phyloP scores from a whole-genome alignment of 2,888 invertebrate genomes.

The Nephrotoma guestfalica region DNA sequence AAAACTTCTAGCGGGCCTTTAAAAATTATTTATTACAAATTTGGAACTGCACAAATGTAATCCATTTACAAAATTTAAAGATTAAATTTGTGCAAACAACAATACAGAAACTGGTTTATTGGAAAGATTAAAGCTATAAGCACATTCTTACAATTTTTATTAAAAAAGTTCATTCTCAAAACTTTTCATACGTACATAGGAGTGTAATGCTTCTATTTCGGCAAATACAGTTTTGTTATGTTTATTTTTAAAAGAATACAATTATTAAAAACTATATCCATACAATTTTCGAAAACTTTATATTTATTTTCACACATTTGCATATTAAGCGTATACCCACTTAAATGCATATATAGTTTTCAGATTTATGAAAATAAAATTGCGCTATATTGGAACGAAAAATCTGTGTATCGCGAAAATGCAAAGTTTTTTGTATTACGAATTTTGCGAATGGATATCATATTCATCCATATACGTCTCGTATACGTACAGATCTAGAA shows the following conservation, averaged over 20 bases:
- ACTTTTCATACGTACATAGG: background rate
- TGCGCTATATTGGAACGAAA: no score
- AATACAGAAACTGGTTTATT: no score
- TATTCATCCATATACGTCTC: no score
- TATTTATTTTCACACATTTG: background rate
- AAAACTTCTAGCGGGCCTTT: no score
- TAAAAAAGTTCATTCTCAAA: background rate
- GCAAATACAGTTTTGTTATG: background rate
- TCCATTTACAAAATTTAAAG: no score
- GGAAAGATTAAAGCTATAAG: background rate
- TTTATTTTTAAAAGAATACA: background rate
- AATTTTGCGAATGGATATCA: no score
- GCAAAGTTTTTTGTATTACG: no score
- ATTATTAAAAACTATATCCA: background rate
- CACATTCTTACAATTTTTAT: background rate
- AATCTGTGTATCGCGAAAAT: no score
- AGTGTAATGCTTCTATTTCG: background rate
- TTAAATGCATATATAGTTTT: background rate
- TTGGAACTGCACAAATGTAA: no score
- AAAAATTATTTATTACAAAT: no score
- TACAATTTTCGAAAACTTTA: background rate
- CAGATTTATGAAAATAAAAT: background rate
- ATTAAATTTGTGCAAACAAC: no score
- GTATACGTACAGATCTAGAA: no score
- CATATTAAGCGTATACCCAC: background rate